Evolutionary conservation across 2,888 invertebrate genomes (phyloP), one percentile per base, ranked within the genome.

Genomic region (Frankliniella intonsa): DNA sequence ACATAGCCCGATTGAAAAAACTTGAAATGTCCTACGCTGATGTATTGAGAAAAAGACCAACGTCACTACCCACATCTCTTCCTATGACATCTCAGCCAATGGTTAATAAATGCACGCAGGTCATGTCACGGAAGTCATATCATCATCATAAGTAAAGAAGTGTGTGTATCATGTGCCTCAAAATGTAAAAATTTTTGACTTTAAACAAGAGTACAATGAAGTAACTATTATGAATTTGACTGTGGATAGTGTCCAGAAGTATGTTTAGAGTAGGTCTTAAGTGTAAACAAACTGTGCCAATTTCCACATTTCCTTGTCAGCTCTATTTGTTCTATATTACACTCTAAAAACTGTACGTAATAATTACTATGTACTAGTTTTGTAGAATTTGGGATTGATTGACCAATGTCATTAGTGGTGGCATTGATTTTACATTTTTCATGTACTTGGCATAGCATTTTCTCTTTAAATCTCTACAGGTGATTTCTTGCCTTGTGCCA

Each of bases 11-110:
- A 86, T 89, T 96, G 83, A 93, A 94, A 87, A 92, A 93, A 86
- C 90, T 96, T 81, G 95, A 96, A 86, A 90, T 94, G 86, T 94
- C 95, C 19, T 96, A 96, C 87, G 96, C 96, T 10, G 95, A 96
- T 88, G 96, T 93, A 27, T 89, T 96, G 84, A 84, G 86, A 22
- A 22, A n/a, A 25, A 76, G 69, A 25, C 69, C 69, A 25, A 76
- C 69, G 12, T 76, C 69, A 22, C 25, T 25, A 25, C 69, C 69
- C 8, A 76, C 69, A 76, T 76, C 69, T 25, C 25, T 25, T 12
- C 69, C 22, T 8, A 76, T 76, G 25, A 2, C 69, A 12, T 76
- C 69, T 22, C 69, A 76, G 25, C 22, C 22, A 3, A 76, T 76
- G 69, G 69, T 76, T 10, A 76, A 76, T 12, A 76, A 76, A 25